These are phyloP conservation scores for Saturnia pavonia DNA, from an alignment of 2,888 invertebrate species.

Conservation along the genomic window DNA sequence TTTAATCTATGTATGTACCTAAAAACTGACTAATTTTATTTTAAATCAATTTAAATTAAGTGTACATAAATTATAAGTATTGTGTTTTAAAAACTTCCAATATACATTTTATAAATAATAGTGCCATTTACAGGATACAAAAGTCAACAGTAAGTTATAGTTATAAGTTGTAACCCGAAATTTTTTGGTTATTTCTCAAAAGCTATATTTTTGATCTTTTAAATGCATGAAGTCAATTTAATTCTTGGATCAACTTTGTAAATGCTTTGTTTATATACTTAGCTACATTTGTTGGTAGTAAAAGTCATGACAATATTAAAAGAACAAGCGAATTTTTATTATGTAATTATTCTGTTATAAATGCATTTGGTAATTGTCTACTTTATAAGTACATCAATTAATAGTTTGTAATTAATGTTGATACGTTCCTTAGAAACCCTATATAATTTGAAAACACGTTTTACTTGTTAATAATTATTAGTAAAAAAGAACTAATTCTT, in stretches of 20 bases:
- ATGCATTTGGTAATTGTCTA: conserved; percentile 11
- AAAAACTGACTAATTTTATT: conserved; percentile 13
- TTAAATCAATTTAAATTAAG: background rate
- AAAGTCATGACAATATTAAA: background rate
- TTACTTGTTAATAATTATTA: conserved; percentile 27
- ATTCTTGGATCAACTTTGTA: background rate
- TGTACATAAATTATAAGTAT: conserved; percentile 13
- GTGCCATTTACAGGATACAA: conserved; percentile 15
- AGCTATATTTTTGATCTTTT: background rate
- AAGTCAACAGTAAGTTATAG: background rate
- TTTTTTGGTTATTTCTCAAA: background rate
- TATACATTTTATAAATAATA: conserved; percentile 9
- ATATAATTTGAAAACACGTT: conserved; percentile 26
- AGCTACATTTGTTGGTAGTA: conserved; percentile 12
- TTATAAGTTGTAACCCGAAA: background rate
- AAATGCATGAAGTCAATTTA: background rate
- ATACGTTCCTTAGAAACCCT: conserved; percentile 36
- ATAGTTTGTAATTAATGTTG: conserved; percentile 16
- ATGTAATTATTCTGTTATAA: background rate
- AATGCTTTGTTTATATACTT: conserved; percentile 34
- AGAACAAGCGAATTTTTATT: background rate
- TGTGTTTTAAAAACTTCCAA: conserved; percentile 26
- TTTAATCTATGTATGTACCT: background rate
- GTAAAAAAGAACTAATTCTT: conserved; percentile 16
- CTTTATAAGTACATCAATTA: background rate